phyloP scores from a whole-genome alignment of 2,888 invertebrate species.

The Acronicta leporina region DNA sequence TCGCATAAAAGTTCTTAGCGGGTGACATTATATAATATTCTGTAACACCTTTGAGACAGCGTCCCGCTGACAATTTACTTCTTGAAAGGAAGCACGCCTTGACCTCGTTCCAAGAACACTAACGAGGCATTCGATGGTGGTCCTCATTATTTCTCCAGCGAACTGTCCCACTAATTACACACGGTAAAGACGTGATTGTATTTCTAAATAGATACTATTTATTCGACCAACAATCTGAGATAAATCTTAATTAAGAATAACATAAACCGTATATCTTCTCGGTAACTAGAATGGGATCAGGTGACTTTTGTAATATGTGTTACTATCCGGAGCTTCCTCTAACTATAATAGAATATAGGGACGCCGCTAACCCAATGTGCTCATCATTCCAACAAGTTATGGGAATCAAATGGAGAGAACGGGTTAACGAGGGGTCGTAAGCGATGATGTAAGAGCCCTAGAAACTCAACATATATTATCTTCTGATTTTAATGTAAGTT shows the following conservation, averaged over 20 bases:
- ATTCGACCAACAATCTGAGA: conserved; percentile 27
- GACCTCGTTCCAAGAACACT: conserved; percentile 70
- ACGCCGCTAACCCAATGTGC: conserved; percentile 33
- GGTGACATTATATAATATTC: conserved; percentile 50
- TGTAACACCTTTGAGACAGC: conserved; percentile 38
- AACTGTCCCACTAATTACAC: conserved; percentile 74
- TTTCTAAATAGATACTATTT: conserved; percentile 60
- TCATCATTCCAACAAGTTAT: conserved; percentile 39
- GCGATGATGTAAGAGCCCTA: conserved; percentile 5
- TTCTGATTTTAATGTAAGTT: background rate
- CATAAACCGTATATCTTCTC: conserved; percentile 11
- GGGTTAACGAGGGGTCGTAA: conserved; percentile 31
- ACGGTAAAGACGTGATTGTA: conserved; percentile 69
- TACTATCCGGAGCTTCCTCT: conserved; percentile 22
- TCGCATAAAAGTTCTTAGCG: conserved; percentile 34
- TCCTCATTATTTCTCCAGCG: conserved; percentile 71
- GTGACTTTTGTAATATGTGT: conserved; percentile 34
- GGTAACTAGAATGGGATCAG: conserved; percentile 18
- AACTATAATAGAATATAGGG: conserved; percentile 27
- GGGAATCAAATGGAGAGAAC: conserved; percentile 30
- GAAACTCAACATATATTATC: background rate
- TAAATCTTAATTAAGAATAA: conserved; percentile 38
- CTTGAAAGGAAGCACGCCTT: conserved; percentile 60
- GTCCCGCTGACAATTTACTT: conserved; percentile 55
- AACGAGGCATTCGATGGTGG: conserved; percentile 74